phyloP scores from a whole-genome alignment of 2,797 vertebrate species.

The Myotis planiceps region DNA sequence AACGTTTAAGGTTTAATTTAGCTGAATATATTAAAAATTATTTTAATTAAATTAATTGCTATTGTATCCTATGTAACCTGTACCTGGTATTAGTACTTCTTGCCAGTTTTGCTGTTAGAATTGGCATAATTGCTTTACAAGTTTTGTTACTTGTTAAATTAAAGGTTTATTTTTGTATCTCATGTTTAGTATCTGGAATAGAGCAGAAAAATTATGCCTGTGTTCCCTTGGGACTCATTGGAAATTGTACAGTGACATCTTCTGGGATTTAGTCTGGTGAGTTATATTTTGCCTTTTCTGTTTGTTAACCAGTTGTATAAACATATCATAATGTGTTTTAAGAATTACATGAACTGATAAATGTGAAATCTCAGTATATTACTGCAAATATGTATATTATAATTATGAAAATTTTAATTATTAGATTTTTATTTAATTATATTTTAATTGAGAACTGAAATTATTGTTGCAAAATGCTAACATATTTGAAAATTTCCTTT shows the following conservation, averaged over 20 bases:
- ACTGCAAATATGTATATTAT: background rate
- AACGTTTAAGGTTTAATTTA: slow-evolving; percentile 19
- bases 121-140: slow-evolving; percentile 55
- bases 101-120: slow-evolving; percentile 40
- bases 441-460: background rate
- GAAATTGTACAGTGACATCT: slow-evolving; percentile 58
- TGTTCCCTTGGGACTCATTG: slow-evolving; percentile 69
- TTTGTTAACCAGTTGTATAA: slow-evolving; percentile 23
- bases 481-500: slow-evolving; percentile 8
- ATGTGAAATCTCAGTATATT: background rate
- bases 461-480: background rate
- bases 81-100: background rate
- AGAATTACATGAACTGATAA: background rate
- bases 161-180: slow-evolving; percentile 78
- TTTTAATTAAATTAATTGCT: slow-evolving; percentile 43
- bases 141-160: slow-evolving; percentile 64
- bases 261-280: slow-evolving; percentile 76
- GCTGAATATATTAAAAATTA: background rate
- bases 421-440: too few relatives aligned
- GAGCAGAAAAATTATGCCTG: slow-evolving; percentile 77
- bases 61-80: background rate
- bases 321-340: background rate
- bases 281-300: slow-evolving; percentile 68
- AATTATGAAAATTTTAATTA: background rate
- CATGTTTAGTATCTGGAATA: slow-evolving; percentile 77